Base-by-base conservation (phyloP, 2,797 vertebrate species). In the Lepidocolaptes lacrymiger region DNA sequence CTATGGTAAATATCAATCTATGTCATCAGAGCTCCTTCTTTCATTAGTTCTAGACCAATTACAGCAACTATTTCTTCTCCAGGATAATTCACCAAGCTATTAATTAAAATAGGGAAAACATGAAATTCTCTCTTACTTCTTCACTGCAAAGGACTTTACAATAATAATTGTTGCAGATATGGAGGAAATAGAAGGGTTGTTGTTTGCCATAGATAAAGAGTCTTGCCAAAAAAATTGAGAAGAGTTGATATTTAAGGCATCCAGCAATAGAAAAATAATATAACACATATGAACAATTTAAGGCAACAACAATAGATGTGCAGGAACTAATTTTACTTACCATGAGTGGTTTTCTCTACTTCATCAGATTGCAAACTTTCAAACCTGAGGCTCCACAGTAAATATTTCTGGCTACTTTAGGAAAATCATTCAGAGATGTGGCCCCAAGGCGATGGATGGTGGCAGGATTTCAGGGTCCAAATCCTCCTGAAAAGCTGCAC, bases 41-140 rank as follows among this genome's bases (percentile, higher is more conserved):
- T 85, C 81, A 78, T 89, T 92, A 91, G 62, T 89, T 92, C 51
- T 52, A 88, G 37, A 82, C 28, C 85, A 93, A 88, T 48, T 78
- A 92, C 58, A 91, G 71, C 46, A 80, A 62, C 48, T 69, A 76
- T 68, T 92, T 85, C 46, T 92, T 91, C 54, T 73, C 44, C 6
- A 26, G 41, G 24, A 84, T 78, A 90, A 79, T 67, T 91, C 75
- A 88, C 82, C 62, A 91, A 78, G 51, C 62, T 90, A 69, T 86
- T 89, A 84, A 88, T 73, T 85, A 91, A 72, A 74, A 41, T 2
- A 12, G 2, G 10, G 63, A 91, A 91, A 77, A 76, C 4, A 2
- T 4, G 0, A 93, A 62, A 75, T 55, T 77, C 24, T 89, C 43
- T 58, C 66, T 75, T 54, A 54, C 30, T 69, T 46, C 36, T 27